Percentiles rank a stretch among this genome's conserved stretches.
phyloP scores from a whole-genome alignment of 1,140 invertebrate species.

The Drosophila tani region DNA sequence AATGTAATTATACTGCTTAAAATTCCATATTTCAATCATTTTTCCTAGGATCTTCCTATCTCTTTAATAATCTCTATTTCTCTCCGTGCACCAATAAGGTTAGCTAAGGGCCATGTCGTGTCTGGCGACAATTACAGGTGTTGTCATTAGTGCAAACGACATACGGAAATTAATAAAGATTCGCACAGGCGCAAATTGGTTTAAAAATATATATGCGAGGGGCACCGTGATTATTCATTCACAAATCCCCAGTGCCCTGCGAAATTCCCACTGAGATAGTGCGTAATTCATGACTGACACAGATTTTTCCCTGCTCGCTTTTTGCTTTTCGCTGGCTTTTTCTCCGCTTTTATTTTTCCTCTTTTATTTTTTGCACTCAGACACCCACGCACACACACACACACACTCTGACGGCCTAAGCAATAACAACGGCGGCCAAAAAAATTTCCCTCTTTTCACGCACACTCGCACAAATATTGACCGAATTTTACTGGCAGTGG shows the following conservation, averaged over 20 bases:
- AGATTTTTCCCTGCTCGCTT: slow-evolving; percentile 48
- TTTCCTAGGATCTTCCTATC: neutral
- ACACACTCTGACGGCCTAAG: slow-evolving; percentile 2
- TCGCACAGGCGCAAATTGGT: slow-evolving; percentile 24
- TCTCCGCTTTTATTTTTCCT: slow-evolving; percentile 1
- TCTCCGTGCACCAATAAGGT: slow-evolving; percentile 5
- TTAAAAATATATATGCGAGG: slow-evolving; percentile 16
- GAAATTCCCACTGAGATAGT: slow-evolving; percentile 39
- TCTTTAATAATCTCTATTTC: neutral
- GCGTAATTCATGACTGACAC: slow-evolving; percentile 68
- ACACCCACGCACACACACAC: slow-evolving; percentile 10
- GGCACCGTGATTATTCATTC: slow-evolving; percentile 30
- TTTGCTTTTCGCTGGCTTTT: neutral
- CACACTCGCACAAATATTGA: slow-evolving; percentile 66
- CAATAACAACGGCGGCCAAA: slow-evolving; percentile 18
- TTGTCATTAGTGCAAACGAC: slow-evolving; percentile 30
- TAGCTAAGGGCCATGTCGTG: slow-evolving; percentile 15
- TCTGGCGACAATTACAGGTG: slow-evolving; percentile 37
- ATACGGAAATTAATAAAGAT: slow-evolving; percentile 41
- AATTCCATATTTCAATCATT: neutral
- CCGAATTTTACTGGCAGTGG: slow-evolving; percentile 67
- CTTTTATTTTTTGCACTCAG: slow-evolving; percentile 25
- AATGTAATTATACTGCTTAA: no score
- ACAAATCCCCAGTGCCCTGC: slow-evolving; percentile 26
- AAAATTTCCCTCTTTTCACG: slow-evolving; percentile 39